These are phyloP conservation scores for Thaumetopoea pityocampa DNA, from an alignment of 1,140 invertebrate genomes.

Conservation along the genomic window DNA sequence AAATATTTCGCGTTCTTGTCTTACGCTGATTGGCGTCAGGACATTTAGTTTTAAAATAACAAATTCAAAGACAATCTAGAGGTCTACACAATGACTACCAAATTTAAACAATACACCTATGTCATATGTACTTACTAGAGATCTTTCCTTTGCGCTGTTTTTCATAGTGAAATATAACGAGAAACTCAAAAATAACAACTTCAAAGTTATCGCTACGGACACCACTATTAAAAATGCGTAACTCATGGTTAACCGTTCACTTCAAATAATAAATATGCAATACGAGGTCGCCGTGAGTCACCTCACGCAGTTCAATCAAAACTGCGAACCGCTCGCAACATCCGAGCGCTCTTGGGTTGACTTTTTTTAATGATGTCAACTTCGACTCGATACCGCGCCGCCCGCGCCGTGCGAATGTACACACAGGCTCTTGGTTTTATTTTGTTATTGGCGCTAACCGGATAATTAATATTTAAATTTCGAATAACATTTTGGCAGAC, in stretches of 20 bases:
- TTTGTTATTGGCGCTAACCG: too few relatives aligned
- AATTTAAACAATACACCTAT: too few relatives aligned
- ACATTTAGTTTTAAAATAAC: too few relatives aligned
- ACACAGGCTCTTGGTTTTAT: too few relatives aligned
- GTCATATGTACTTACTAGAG: conserved; percentile 33
- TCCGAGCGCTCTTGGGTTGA: conserved; percentile 30
- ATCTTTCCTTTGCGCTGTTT: conserved; percentile 19
- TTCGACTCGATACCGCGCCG: too few relatives aligned
- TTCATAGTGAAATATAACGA: conserved; percentile 53
- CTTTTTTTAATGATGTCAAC: conserved; percentile 42
- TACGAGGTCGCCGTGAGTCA: conserved; percentile 5
- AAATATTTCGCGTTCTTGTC: too few relatives aligned
- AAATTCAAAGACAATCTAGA: conserved; percentile 6
- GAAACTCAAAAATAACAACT: conserved; percentile 51
- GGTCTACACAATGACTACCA: too few relatives aligned
- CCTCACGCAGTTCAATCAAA: conserved; percentile 19
- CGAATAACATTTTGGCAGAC: too few relatives aligned
- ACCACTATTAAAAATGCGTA: conserved; percentile 53
- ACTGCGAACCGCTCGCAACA: conserved; percentile 34
- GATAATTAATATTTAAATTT: too few relatives aligned
- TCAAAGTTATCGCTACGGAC: conserved; percentile 46
- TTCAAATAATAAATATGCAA: background rate
- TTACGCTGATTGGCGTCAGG: too few relatives aligned
- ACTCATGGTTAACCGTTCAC: conserved; percentile 20
- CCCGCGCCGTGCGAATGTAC: conserved; percentile 1